Base-by-base conservation (phyloP, 2,888 invertebrate species). In the Folsomia candida region DNA sequence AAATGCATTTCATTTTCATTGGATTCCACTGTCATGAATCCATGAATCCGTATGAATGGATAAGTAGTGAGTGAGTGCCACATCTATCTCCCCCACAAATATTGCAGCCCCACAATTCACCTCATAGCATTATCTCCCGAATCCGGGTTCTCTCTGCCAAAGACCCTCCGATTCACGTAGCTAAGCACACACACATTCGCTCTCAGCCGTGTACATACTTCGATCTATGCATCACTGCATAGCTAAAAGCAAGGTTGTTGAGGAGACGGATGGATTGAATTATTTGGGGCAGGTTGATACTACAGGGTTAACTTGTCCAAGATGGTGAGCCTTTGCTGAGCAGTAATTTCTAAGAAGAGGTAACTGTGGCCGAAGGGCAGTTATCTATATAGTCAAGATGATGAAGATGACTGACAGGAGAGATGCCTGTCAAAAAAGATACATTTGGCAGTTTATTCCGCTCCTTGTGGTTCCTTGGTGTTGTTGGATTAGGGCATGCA, bases 1-100 rank as follows among this genome's bases (percentile, higher is more conserved):
- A 73, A 73, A 73, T 73, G 73, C 70, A 73, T 73, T 73, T 73
- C 54, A 54, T 54, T 73, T 73, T 73, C 54, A 54, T 54, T 54
- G 54, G 54, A 54, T 54, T 54, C 54, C 54, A 20, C 54, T 54
- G 54, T 54, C 54, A 54, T 54, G 54, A 54, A 54, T 54, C 54
- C 54, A 54, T 54, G 54, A n/a, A n/a, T n/a, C n/a, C n/a, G n/a
- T n/a, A n/a, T n/a, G n/a, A 54, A 54, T 54, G 54, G 54, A 54
- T 54, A 54, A 54, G 54, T 14, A 54, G n/a, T 54, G 54, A 20
- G n/a, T 54, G n/a, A 54, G 54, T 14, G 54, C 54, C 54, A 54
- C 54, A 54, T 54, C 54, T 20, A 54, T 54, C 54, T 54, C 18
- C 54, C 54, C 54, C 54, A 54, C 37, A 37, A 37, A 37, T 37